These are phyloP conservation scores for Heteromurus nitidus DNA, from an alignment of 2,888 invertebrate genomes.

Conservation along the genomic window DNA sequence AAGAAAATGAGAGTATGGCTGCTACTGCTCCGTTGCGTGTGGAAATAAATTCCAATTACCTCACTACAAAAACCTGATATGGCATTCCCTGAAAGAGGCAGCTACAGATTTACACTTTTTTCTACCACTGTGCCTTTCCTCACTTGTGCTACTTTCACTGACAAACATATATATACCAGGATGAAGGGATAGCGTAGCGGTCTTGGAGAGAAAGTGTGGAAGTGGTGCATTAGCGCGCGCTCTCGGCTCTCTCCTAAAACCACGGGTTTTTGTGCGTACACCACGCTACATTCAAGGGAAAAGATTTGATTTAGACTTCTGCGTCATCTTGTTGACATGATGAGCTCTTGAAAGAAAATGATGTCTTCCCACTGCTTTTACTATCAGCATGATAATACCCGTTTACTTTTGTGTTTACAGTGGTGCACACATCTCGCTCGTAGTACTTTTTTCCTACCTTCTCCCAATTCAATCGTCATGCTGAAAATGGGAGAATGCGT, in stretches of 20 bases:
- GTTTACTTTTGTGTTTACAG: no score
- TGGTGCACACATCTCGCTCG: no score
- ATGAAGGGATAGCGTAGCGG: no score
- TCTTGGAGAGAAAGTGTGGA: no score
- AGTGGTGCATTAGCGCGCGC: slow-evolving; percentile 19
- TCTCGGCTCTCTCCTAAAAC: no score
- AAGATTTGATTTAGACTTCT: slow-evolving; percentile 49
- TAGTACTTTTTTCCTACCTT: slow-evolving; percentile 16
- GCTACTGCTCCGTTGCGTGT: not conserved
- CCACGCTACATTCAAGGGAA: not conserved
- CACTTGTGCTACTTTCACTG: slow-evolving; percentile 30
- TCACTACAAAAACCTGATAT: no score
- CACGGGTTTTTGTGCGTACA: slow-evolving; percentile 15
- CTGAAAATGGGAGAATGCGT: no score
- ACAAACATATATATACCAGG: no score
- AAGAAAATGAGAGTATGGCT: not conserved
- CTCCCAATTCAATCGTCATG: not conserved
- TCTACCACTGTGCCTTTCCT: not conserved
- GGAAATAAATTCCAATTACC: slow-evolving; percentile 41
- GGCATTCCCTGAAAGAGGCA: not conserved
- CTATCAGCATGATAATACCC: slow-evolving; percentile 28
- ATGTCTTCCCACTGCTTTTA: slow-evolving; percentile 28
- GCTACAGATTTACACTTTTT: not conserved
- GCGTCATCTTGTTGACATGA: slow-evolving; percentile 48
- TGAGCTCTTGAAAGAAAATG: slow-evolving; percentile 42